Evolutionary conservation across 2,888 invertebrate genomes (phyloP).

Genomic region (Achlya flavicornis): DNA sequence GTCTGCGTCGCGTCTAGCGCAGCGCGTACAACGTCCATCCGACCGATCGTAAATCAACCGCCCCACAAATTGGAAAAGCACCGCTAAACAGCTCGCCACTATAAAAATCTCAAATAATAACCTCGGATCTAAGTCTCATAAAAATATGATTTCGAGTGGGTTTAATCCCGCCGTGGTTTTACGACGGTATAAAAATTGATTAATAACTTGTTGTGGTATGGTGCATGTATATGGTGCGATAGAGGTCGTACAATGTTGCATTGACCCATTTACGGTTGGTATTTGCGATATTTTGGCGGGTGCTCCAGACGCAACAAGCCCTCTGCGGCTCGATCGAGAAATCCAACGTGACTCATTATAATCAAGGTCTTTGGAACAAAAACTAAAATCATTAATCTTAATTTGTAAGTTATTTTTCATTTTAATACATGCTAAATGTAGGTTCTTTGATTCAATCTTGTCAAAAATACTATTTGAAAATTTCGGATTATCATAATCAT

Average conservation of each 20-base stretch:
- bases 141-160: slow-evolving; percentile 79
- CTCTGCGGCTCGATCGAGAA: slow-evolving; percentile 30
- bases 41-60: slow-evolving; percentile 68
- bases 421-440: too few relatives aligned
- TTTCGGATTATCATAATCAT: too few relatives aligned
- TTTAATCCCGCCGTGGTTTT: slow-evolving; percentile 78
- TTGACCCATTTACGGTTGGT: slow-evolving; percentile 69
- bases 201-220: slow-evolving; percentile 68
- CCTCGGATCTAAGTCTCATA: slow-evolving; percentile 80
- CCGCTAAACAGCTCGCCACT: slow-evolving; percentile 66
- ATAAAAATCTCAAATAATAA: slow-evolving; percentile 75
- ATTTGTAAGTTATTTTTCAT: background rate
- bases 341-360: slow-evolving; percentile 50
- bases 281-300: slow-evolving; percentile 72
- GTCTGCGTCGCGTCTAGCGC: slow-evolving; percentile 71
- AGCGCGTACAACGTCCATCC: slow-evolving; percentile 27
- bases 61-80: slow-evolving; percentile 74
- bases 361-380: slow-evolving; percentile 40
- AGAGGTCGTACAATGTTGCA: slow-evolving; percentile 75
- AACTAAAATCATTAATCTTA: background rate
- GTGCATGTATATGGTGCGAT: slow-evolving; percentile 54
- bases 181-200: slow-evolving; percentile 80
- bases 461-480: background rate
- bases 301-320: slow-evolving; percentile 72
- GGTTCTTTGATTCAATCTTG: background rate